Conservation (phyloP, 1,140 invertebrate species). For the Trialeurodes vaporariorum region DNA sequence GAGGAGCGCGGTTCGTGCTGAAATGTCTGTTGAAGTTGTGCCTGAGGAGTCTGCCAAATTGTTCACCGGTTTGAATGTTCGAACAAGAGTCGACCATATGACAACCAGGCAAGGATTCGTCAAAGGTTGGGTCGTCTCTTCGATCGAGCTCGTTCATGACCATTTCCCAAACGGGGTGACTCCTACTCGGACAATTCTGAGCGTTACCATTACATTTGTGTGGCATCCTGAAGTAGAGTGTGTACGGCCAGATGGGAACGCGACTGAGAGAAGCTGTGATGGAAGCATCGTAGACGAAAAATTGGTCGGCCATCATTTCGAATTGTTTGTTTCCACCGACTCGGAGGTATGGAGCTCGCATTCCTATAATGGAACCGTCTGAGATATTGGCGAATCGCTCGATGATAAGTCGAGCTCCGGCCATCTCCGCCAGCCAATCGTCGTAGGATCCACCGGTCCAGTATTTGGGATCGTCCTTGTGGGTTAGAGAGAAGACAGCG, state of each 20-base stretch:
- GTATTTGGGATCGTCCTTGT: conserved; percentile 80
- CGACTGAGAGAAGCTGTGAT: conserved; percentile 80
- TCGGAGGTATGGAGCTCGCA: conserved; percentile 77
- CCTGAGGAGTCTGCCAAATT: conserved; percentile 71
- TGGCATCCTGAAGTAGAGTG: conserved; percentile 87
- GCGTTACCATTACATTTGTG: conserved; percentile 89
- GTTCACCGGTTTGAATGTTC: conserved; percentile 78
- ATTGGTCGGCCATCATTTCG: conserved; percentile 91
- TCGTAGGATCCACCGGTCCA: conserved; percentile 80
- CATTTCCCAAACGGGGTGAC: conserved; percentile 90
- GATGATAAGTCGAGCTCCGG: conserved; percentile 74
- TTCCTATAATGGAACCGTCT: conserved; percentile 75
- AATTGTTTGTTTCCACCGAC: conserved; percentile 92
- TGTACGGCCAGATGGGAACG: conserved; percentile 91
- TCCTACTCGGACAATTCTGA: conserved; percentile 74
- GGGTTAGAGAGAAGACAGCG: conserved; percentile 82
- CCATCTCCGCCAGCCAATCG: conserved; percentile 91
- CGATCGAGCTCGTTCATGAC: conserved; percentile 90
- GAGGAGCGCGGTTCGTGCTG: conserved; percentile 79
- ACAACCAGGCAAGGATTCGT: conserved; percentile 81
- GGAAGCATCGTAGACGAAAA: conserved; percentile 87
- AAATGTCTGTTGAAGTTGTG: conserved; percentile 93
- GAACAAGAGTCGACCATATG: conserved; percentile 90
- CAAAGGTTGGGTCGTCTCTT: conserved; percentile 80
- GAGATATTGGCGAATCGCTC: conserved; percentile 85